These are phyloP conservation scores for Siniperca scherzeri DNA, from an alignment of 2,797 vertebrate genomes.

Conservation along the genomic window DNA sequence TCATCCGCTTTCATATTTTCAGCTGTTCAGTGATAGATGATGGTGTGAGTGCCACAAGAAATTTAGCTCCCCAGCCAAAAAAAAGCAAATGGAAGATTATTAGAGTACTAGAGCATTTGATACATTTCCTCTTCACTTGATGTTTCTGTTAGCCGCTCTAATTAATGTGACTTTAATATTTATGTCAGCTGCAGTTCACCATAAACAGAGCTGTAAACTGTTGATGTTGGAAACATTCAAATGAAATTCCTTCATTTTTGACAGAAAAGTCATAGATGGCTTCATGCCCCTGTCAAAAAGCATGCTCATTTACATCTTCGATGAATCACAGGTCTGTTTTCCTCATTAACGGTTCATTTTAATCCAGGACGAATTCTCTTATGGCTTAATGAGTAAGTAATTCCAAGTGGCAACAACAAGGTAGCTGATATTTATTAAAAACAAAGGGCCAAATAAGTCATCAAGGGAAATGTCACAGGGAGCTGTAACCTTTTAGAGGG, in stretches of 20 bases:
- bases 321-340: conserved; percentile 39
- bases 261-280: background rate
- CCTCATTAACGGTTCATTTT: conserved; percentile 45
- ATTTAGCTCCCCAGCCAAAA: conserved; percentile 35
- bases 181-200: conserved; percentile 20
- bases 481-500: conserved; percentile 75
- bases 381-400: conserved; percentile 55
- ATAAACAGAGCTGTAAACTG: background rate
- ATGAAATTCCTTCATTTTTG: background rate
- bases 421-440: conserved; percentile 74
- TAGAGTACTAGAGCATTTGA: conserved; percentile 45
- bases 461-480: conserved; percentile 78
- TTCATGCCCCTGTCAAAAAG: background rate
- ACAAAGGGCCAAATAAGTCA: conserved; percentile 73
- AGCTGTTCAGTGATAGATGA: conserved; percentile 65
- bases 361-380: conserved; percentile 36
- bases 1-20: conserved; percentile 57
- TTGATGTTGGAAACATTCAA: background rate
- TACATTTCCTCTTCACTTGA: conserved; percentile 36
- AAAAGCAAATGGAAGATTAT: conserved; percentile 56
- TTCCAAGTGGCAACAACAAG: conserved; percentile 49
- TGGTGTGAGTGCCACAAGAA: conserved; percentile 42
- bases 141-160: conserved; percentile 27
- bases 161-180: conserved; percentile 52
- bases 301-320: conserved; percentile 27